Base-by-base conservation (phyloP, 1,140 invertebrate genomes). In the Apocrypta bakeri region DNA sequence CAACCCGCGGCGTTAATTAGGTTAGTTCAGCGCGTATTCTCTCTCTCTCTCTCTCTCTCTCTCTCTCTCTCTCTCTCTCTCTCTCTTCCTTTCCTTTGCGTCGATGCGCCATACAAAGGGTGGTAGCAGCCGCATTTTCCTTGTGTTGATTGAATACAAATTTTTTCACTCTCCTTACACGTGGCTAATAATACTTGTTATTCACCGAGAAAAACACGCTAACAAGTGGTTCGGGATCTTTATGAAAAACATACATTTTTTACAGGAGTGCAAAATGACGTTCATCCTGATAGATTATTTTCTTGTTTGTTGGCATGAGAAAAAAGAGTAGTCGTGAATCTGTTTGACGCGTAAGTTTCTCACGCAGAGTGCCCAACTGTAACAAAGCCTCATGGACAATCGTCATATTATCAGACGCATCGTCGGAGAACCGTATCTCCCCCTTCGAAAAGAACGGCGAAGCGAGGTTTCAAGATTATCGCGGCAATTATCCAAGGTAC, bases 1-100 rank as follows among this genome's bases (percentile, higher is more conserved):
- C 29, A 40, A 79, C 40, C 42, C 64, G 42, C 42, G 80, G 80
- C 40, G 81, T 72, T 83, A 83, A 83, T 83, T 83, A 78, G 81
- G 56, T 78, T 78, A 83, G 75, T n/a, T 61, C 48, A 17, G 63
- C 42, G 33, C 66, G 48, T 21, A 21, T 56, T 56, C n/a, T 56
- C 48, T 56, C 48, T 56, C 48, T 56, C 48, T 56, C 48, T n/a
- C 48, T 21, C 40, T 56, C n/a, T 4, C 17, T n/a, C n/a, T 56
- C 48, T 21, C n/a, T 56, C n/a, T n/a, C n/a, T 48, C 21, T 2
- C 42, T 56, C 48, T 56, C 48, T 56, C 48, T 56, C 48, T 56
- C 48, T n/a, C 48, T 21, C 40, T 56, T 56, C 17, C 17, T n/a
- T 56, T 56, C 48, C 48, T 56, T 56, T 56, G 17, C 48, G 48